A percentile compares a stretch with the other conserved stretches of the same genome.
Conservation (phyloP, 2,888 invertebrate genomes). For the Argyresthia goedartella region DNA sequence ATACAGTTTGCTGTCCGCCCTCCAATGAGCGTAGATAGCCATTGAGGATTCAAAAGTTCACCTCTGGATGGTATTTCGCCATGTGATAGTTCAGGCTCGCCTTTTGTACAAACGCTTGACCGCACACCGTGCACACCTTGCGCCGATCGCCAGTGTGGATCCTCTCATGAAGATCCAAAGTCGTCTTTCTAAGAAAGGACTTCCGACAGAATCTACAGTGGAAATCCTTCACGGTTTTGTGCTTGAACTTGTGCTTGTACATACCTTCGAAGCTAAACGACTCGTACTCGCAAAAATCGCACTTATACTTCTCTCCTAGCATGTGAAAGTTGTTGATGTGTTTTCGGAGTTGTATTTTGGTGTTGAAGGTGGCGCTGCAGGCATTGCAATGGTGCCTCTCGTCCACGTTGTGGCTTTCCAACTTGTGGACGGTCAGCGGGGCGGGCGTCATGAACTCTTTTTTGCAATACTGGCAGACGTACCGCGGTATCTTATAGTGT, state of each 20-base stretch:
- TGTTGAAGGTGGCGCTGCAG: slow-evolving; percentile 40
- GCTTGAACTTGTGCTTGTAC: slow-evolving; percentile 50
- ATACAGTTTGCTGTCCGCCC: too few relatives aligned
- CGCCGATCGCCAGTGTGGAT: slow-evolving; percentile 51
- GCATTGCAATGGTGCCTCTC: slow-evolving; percentile 47
- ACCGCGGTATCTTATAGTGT: slow-evolving; percentile 37
- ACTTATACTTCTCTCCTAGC: slow-evolving; percentile 42
- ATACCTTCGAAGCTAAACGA: slow-evolving; percentile 34
- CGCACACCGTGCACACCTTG: slow-evolving; percentile 43
- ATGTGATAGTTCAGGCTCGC: slow-evolving; percentile 58
- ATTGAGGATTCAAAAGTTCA: slow-evolving; percentile 25
- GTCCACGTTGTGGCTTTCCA: slow-evolving; percentile 38
- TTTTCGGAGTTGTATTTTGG: slow-evolving; percentile 31
- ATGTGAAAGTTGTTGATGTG: slow-evolving; percentile 50
- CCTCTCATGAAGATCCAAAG: slow-evolving; percentile 38
- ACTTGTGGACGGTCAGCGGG: slow-evolving; percentile 35
- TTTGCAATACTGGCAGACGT: slow-evolving; percentile 27
- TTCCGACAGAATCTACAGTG: slow-evolving; percentile 56
- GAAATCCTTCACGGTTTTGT: slow-evolving; percentile 46
- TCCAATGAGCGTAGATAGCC: too few relatives aligned
- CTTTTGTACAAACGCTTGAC: slow-evolving; percentile 56
- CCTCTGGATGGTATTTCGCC: slow-evolving; percentile 54
- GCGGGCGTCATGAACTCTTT: slow-evolving; percentile 36
- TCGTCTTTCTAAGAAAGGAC: slow-evolving; percentile 44
- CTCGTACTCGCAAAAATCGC: slow-evolving; percentile 44